Conservation (phyloP, 2,113 vertebrate species). For the Peromyscus leucopus region DNA sequence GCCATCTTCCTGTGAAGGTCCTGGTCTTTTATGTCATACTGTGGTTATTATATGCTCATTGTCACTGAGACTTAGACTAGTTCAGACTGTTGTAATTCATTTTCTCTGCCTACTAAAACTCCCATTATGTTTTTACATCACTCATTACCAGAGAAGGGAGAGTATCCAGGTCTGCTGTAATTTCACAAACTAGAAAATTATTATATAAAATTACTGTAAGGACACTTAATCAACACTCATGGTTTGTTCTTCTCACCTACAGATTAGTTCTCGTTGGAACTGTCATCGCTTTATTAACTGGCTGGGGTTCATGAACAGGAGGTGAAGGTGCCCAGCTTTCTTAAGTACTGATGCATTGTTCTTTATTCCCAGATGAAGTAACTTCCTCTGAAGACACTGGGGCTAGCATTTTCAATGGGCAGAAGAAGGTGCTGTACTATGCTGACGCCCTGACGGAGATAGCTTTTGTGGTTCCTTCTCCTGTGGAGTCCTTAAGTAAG, state of each 20-base stretch:
- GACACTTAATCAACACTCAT: slow-evolving; percentile 28
- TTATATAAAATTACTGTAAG: slow-evolving; percentile 57
- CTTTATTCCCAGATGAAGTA: slow-evolving; percentile 89
- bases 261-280: slow-evolving; percentile 31
- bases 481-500: slow-evolving; percentile 93
- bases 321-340: slow-evolving; percentile 24
- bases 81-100: slow-evolving; percentile 14
- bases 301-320: slow-evolving; percentile 32
- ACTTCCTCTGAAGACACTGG: slow-evolving; percentile 91
- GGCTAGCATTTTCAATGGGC: slow-evolving; percentile 96
- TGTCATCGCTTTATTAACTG: slow-evolving; percentile 52
- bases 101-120: slow-evolving; percentile 37
- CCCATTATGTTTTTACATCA: slow-evolving; percentile 16
- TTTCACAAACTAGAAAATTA: slow-evolving; percentile 56
- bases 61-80: not conserved
- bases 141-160: not conserved
- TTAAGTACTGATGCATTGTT: slow-evolving; percentile 52
- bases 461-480: slow-evolving; percentile 96
- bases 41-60: slow-evolving; percentile 15
- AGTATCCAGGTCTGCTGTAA: not conserved
- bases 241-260: slow-evolving; percentile 27
- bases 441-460: slow-evolving; percentile 97
- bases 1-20: slow-evolving; percentile 31
- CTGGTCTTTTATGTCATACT: slow-evolving; percentile 30
- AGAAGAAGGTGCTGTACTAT: slow-evolving; percentile 97